Evolutionary conservation across 2,113 vertebrate genomes (phyloP).

Genomic region (Mugil cephalus): DNA sequence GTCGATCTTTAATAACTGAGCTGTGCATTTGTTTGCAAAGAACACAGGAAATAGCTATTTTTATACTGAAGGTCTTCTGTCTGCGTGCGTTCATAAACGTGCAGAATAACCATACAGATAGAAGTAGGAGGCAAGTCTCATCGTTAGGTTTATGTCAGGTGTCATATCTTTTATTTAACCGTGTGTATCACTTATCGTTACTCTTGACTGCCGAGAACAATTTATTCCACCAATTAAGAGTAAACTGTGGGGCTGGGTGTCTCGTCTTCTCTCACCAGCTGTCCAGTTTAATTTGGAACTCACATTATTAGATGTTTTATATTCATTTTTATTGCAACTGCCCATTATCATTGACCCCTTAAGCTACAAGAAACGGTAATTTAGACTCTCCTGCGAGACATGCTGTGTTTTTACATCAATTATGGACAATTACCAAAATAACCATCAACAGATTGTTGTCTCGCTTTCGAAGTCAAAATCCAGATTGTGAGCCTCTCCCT

Average conservation of each 20-base stretch:
- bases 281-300: constrained; percentile 57
- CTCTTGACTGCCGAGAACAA: constrained; percentile 49
- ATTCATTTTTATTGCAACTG: constrained; percentile 60
- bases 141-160: constrained; percentile 40
- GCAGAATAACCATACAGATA: constrained; percentile 8
- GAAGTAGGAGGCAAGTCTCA: background rate
- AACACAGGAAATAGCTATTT: background rate
- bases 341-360: constrained; percentile 62
- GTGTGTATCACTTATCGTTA: constrained; percentile 40
- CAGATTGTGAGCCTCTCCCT: constrained; percentile 81
- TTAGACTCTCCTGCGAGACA: constrained; percentile 67
- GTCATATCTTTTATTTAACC: constrained; percentile 50
- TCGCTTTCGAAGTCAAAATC: constrained; percentile 72
- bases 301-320: constrained; percentile 65
- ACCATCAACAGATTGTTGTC: constrained; percentile 82
- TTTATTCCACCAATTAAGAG: constrained; percentile 53
- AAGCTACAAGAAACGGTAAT: constrained; percentile 62
- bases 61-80: background rate
- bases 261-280: constrained; percentile 67
- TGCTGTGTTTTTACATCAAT: constrained; percentile 76
- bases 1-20: no score
- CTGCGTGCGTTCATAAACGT: constrained; percentile 16
- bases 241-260: constrained; percentile 51
- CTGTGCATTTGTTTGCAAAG: background rate
- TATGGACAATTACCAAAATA: constrained; percentile 83